phyloP scores from a whole-genome alignment of 2,797 vertebrate species.

The Vipera ursinii region DNA sequence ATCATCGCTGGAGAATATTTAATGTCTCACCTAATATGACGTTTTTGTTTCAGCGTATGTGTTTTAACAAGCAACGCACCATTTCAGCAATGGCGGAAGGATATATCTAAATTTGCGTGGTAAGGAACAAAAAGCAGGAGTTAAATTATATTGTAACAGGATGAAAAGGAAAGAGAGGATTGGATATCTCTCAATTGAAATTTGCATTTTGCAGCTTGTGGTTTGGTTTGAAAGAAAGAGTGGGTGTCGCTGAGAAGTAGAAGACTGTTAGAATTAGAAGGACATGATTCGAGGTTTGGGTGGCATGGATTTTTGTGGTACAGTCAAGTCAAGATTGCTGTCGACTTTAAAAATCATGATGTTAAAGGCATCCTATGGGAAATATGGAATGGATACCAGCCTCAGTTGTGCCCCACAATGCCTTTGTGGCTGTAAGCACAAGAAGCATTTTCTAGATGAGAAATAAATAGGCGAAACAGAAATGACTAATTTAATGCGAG shows the following conservation, averaged over 20 bases:
- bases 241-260: neutral
- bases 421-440: neutral
- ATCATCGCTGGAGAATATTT: neutral
- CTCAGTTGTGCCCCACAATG: no score
- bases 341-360: neutral
- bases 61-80: neutral
- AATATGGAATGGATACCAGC: neutral
- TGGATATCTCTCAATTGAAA: neutral
- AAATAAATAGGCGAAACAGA: neutral
- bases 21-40: neutral
- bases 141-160: neutral
- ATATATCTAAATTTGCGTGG: neutral
- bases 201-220: neutral
- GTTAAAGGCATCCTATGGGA: neutral
- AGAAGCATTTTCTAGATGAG: neutral
- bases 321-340: neutral
- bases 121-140: neutral
- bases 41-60: neutral
- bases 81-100: neutral
- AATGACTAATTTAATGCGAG: neutral
- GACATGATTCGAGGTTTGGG: neutral
- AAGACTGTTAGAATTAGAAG: neutral
- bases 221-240: neutral
- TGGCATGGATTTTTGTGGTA: neutral
- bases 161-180: neutral